phyloP scores from a whole-genome alignment of 2,113 vertebrate genomes.

The Ceyx margarethae region DNA sequence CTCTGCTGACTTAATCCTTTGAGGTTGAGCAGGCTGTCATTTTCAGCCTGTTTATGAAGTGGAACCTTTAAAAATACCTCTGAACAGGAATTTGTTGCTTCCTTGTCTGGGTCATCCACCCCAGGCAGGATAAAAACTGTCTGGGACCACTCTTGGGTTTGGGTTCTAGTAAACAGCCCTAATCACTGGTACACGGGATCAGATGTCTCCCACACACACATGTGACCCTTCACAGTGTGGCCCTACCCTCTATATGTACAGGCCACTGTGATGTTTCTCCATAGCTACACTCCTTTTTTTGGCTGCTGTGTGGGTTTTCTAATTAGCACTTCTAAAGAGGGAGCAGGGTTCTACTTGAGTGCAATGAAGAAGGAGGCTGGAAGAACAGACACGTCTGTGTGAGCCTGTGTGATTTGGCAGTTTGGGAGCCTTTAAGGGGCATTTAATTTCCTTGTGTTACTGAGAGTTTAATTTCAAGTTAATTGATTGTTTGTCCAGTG shows the following conservation, averaged over 20 bases:
- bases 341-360: background rate
- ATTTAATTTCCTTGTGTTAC: background rate
- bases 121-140: background rate
- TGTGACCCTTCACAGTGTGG: rapidly evolving
- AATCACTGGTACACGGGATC: background rate
- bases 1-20: conserved; percentile 22
- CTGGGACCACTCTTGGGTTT: background rate
- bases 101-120: background rate
- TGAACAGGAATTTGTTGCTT: conserved; percentile 15
- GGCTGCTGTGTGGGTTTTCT: conserved; percentile 43
- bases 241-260: background rate
- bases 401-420: background rate
- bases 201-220: background rate
- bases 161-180: conserved; percentile 1
- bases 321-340: conserved; percentile 1
- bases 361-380: background rate
- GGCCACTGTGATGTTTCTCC: background rate
- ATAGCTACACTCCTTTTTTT: conserved; percentile 22
- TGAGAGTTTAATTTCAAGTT: background rate
- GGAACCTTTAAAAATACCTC: conserved; percentile 60
- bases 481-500: background rate
- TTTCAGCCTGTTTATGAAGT: conserved; percentile 39
- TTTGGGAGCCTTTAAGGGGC: background rate
- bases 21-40: background rate
- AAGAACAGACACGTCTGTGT: background rate